Evolutionary conservation across 2,113 vertebrate species (phyloP), one percentile per base, ranked within the genome.

Genomic region (Erythrolamprus reginae): DNA sequence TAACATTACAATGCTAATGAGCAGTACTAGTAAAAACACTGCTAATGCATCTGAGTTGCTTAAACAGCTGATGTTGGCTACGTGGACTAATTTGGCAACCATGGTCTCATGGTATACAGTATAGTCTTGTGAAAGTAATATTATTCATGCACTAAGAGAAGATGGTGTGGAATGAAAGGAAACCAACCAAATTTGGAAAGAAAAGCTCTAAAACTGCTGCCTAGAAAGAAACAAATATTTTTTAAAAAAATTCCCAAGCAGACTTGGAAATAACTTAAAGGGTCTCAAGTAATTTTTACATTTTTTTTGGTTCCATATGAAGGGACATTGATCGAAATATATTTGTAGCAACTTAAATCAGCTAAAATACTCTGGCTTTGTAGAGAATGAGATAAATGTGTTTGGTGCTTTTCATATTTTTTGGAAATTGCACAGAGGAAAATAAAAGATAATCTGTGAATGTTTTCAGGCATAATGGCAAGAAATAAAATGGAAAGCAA

Each of bases 381-480:
- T 23, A 38, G 23, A 88, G 65, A 23, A 88, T 50, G 48, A 70
- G 42, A 47, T 55, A 52, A 58, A 87, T 87, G 38, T 56, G 53
- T 91, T 19, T 26, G 45, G 23, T 86, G 28, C 10, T 33, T 56
- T 12, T 88, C 8, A 17, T 45, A n/a, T 13, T 42, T 84, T 88
- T 84, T 88, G 52, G 77, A 91, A 58, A 88, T 83, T 24, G 47
- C 55, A n/a, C 5, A 84, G 86, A 50, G 56, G 56, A 47, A 90
- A 88, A 91, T 84, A 88, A 91, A 91, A 84, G 90, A 84, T 91
- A 91, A 88, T 84, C 47, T 61, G 24, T 28, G 70, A 88, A 87
- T 87, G 13, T 88, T 91, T 65, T 28, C 47, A 91, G 52, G 77
- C 70, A 84, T 82, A 61, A 91, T 88, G 53, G 86, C n/a, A 84